A percentile compares a stretch with the other conserved stretches of the same genome.
These are phyloP conservation scores for Brachyptera putata DNA, from an alignment of 2,888 invertebrate genomes.

Conservation along the genomic window DNA sequence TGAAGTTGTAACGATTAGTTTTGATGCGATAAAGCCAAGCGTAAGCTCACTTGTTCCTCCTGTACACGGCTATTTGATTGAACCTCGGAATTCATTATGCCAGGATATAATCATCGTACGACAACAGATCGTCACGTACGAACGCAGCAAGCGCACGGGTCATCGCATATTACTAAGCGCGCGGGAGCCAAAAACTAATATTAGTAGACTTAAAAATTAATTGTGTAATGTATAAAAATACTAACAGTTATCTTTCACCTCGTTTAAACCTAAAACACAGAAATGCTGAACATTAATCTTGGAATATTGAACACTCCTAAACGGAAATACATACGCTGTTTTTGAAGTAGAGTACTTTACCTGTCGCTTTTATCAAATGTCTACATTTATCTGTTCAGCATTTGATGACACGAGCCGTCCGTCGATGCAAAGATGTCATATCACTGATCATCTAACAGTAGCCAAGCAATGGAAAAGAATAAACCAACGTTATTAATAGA, in stretches of 20 bases:
- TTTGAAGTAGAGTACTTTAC: conserved; percentile 14
- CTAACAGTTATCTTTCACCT: neutral
- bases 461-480: conserved; percentile 21
- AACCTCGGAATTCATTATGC: no score
- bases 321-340: neutral
- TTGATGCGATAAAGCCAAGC: no score
- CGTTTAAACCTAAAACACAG: conserved; percentile 31
- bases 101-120: no score
- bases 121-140: no score
- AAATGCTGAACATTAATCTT: conserved; percentile 25
- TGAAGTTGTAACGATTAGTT: no score
- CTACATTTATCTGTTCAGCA: conserved; percentile 19
- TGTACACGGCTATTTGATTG: no score
- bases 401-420: conserved; percentile 14
- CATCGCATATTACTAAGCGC: no score
- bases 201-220: neutral
- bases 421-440: conserved; percentile 1
- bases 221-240: neutral
- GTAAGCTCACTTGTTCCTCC: no score
- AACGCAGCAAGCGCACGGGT: no score
- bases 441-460: conserved; percentile 18
- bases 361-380: conserved; percentile 19
- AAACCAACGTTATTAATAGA: conserved; percentile 20
- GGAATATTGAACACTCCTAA: conserved; percentile 33
- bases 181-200: conserved; percentile 25